Evolutionary conservation across 2,888 invertebrate species (phyloP).

Genomic region (Agrochola lychnidis): DNA sequence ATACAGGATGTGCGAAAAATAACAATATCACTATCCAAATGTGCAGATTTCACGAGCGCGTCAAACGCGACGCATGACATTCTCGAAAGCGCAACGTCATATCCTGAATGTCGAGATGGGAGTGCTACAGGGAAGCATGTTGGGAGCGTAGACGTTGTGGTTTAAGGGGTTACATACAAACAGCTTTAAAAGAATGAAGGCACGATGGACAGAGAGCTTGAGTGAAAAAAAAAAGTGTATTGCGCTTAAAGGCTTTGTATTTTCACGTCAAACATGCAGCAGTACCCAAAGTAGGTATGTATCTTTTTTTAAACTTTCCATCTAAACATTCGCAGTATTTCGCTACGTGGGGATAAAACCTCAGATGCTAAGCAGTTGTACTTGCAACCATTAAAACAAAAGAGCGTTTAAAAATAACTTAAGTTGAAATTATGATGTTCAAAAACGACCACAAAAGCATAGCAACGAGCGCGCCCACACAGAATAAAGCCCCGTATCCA

Average conservation of each 20-base stretch:
- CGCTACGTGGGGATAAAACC: not conserved
- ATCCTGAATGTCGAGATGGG: conserved; percentile 73
- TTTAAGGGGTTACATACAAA: not conserved
- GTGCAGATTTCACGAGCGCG: conserved; percentile 79
- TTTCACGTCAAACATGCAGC: not conserved
- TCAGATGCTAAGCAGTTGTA: not conserved
- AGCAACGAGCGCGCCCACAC: conserved; percentile 26
- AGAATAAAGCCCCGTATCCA: conserved; percentile 69
- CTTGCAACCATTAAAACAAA: not conserved
- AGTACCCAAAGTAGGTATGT: not conserved
- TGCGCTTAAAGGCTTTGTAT: not conserved
- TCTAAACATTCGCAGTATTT: not conserved
- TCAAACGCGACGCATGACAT: conserved; percentile 75
- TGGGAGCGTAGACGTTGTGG: conserved; percentile 13
- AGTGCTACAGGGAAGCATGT: conserved; percentile 13
- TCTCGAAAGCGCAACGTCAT: conserved; percentile 85
- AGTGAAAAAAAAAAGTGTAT: no score
- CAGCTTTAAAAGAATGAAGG: not conserved
- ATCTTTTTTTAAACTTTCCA: no score
- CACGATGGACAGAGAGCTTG: no score
- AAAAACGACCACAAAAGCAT: conserved; percentile 8
- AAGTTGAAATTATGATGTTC: not conserved
- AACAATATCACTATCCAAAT: conserved; percentile 68
- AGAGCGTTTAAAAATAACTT: not conserved
- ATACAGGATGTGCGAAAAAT: conserved; percentile 66